These are phyloP conservation scores for Ceratoteleas bidentatus DNA, from an alignment of 1,140 invertebrate genomes.

Conservation along the genomic window DNA sequence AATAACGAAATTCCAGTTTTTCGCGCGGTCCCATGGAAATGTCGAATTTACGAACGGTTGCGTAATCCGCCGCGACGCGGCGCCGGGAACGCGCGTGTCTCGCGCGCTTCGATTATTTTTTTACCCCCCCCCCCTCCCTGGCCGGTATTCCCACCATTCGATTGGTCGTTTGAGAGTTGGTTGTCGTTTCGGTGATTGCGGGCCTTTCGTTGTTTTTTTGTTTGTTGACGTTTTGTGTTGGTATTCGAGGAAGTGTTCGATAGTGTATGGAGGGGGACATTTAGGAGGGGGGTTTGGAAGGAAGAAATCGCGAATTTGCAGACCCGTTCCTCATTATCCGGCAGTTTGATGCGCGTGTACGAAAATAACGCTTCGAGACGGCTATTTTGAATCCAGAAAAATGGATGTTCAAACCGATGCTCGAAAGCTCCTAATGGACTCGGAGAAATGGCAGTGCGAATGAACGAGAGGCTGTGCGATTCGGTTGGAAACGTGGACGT, in stretches of 20 bases:
- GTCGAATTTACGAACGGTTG: constrained; percentile 21
- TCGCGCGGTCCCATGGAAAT: constrained; percentile 5
- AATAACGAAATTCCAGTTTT: constrained; percentile 24
- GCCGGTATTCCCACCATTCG: too few relatives aligned
- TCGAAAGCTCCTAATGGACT: constrained; percentile 32
- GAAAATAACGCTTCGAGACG: constrained; percentile 40
- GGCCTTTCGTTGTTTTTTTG: too few relatives aligned
- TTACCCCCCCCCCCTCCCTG: too few relatives aligned
- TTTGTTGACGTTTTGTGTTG: too few relatives aligned
- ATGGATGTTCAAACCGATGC: constrained; percentile 23
- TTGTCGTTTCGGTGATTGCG: too few relatives aligned
- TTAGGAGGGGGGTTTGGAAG: too few relatives aligned
- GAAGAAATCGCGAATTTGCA: constrained; percentile 3
- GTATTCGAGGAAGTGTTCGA: too few relatives aligned
- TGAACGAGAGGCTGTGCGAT: too few relatives aligned
- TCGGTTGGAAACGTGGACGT: too few relatives aligned
- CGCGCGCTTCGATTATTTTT: constrained; percentile 6
- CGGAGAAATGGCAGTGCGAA: neutral
- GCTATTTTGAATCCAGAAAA: constrained; percentile 48
- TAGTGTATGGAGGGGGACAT: too few relatives aligned
- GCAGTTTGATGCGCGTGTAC: constrained; percentile 29
- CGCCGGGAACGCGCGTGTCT: neutral
- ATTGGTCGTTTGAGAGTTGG: too few relatives aligned
- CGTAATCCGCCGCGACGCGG: neutral
- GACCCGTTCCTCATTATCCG: constrained; percentile 24